phyloP scores from a whole-genome alignment of 2,113 vertebrate species.

The Pelecanoides urinatrix region DNA sequence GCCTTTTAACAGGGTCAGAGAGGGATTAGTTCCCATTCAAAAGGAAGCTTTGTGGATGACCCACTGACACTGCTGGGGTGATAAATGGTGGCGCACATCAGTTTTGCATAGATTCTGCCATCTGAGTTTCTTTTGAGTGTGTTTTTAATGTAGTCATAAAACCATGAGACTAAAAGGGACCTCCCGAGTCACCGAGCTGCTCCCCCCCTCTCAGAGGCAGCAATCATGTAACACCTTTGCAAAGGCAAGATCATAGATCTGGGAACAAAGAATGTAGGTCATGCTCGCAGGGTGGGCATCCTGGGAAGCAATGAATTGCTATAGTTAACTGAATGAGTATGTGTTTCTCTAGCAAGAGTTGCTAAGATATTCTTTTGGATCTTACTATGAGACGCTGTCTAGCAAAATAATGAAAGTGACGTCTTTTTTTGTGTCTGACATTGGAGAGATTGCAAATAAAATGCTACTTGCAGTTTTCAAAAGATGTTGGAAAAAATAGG shows the following conservation, averaged over 20 bases:
- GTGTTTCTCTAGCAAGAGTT: not conserved
- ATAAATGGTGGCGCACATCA: not conserved
- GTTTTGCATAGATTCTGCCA: not conserved
- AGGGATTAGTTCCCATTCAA: not conserved
- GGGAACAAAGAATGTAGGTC: conserved; percentile 62
- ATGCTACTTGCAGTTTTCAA: not conserved
- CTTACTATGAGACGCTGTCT: not conserved
- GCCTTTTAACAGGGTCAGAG: conserved; percentile 23
- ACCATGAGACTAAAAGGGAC: not conserved
- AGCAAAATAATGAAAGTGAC: not conserved
- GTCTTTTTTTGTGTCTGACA: not conserved
- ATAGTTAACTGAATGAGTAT: not conserved
- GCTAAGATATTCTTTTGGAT: conserved; percentile 1
- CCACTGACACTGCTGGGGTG: not conserved
- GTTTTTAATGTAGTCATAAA: not conserved
- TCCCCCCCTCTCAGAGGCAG: not conserved
- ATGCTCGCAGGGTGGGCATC: conserved; percentile 6
- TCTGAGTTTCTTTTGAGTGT: not conserved
- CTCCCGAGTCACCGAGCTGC: not conserved
- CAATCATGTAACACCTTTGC: not conserved
- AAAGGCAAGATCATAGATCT: not conserved
- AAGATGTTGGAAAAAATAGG: not conserved
- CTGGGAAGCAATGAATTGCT: not conserved
- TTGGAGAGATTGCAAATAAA: not conserved
- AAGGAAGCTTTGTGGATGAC: conserved; percentile 20